Conservation (phyloP, 2,888 invertebrate genomes). For the Strigamia transsilvanica region DNA sequence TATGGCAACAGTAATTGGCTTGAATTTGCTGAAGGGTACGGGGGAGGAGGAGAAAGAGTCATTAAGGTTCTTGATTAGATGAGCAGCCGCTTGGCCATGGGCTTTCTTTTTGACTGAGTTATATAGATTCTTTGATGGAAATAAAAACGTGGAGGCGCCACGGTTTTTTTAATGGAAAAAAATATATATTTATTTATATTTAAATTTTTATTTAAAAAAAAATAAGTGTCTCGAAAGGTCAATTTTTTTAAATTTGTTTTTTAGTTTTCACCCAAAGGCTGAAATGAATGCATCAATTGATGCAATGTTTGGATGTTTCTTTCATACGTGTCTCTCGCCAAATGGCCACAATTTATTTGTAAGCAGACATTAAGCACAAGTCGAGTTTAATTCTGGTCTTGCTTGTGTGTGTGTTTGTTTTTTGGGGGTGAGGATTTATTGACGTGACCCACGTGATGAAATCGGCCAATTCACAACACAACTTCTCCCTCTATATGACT, state of each 20-base stretch:
- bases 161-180: background rate
- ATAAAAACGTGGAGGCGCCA: background rate
- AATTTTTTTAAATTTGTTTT: background rate
- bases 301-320: background rate
- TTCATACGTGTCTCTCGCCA: background rate
- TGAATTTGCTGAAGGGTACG: conserved; percentile 17
- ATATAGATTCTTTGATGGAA: background rate
- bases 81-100: conserved; percentile 4
- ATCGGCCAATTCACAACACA: conserved; percentile 13
- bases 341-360: conserved; percentile 31
- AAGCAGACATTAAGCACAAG: background rate
- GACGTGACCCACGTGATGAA: conserved; percentile 23
- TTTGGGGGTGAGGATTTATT: background rate
- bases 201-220: background rate
- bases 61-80: conserved; percentile 27
- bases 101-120: background rate
- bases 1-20: conserved; percentile 1
- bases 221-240: background rate
- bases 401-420: conserved; percentile 1
- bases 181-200: background rate
- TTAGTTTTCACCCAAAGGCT: background rate
- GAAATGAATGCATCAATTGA: conserved; percentile 12
- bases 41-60: background rate
- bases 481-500: background rate
- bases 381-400: background rate